Evolutionary conservation across 2,113 vertebrate genomes (phyloP).

Genomic region (Pelecanus crispus): DNA sequence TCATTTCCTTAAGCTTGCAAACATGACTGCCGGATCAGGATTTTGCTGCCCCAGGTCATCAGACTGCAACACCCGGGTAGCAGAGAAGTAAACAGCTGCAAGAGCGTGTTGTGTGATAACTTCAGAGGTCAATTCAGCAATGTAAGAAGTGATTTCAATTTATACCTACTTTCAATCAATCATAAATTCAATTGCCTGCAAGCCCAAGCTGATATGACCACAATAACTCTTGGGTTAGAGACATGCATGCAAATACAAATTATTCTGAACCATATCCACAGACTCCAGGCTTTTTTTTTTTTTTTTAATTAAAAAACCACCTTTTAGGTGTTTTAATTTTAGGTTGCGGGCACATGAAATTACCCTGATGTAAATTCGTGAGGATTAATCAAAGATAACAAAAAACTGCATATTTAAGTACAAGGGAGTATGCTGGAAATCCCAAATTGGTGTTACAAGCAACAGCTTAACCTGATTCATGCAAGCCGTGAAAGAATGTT

Average conservation of each 20-base stretch:
- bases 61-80: not conserved
- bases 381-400: not conserved
- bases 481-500: not conserved
- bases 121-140: not conserved
- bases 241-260: not conserved
- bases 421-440: not conserved
- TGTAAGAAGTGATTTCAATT: not conserved
- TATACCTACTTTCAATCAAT: not conserved
- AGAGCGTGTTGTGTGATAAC: rapidly evolving
- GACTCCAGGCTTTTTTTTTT: not conserved
- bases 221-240: not conserved
- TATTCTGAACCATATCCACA: not conserved
- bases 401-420: not conserved
- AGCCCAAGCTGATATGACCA: not conserved
- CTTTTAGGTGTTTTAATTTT: not conserved
- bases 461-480: not conserved
- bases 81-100: not conserved
- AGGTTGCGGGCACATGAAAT: not conserved
- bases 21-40: not conserved
- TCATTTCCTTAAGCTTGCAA: rapidly evolving
- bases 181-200: not conserved
- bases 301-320: not conserved
- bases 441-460: not conserved
- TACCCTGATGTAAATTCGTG: not conserved
- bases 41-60: not conserved